A percentile compares a stretch with the other conserved stretches of the same genome.
Conservation (phyloP, 2,888 invertebrate genomes). For the Byasa hedistus region DNA sequence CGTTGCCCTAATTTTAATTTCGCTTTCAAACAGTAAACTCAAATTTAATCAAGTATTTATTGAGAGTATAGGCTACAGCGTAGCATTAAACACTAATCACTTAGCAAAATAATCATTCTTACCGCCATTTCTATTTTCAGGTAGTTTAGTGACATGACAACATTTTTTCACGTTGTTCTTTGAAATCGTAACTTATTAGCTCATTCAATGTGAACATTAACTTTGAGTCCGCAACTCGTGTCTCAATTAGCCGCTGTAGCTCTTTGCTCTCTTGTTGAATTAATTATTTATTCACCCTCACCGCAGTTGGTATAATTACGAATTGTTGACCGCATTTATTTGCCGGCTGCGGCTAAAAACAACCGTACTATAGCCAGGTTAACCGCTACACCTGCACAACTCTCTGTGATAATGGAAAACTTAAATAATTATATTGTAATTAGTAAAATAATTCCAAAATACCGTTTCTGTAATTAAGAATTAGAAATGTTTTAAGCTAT, state of each 20-base stretch:
- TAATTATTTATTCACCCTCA: slow-evolving; percentile 11
- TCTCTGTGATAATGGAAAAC: not conserved
- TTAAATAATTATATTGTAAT: not conserved
- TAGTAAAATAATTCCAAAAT: not conserved
- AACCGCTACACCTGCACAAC: not conserved
- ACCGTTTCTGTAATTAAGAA: not conserved
- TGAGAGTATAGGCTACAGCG: too few relatives aligned
- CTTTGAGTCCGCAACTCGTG: not conserved
- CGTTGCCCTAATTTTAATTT: too few relatives aligned
- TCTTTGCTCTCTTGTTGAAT: slow-evolving; percentile 12
- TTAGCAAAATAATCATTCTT: too few relatives aligned
- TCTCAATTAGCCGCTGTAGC: slow-evolving; percentile 11
- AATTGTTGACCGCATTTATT: slow-evolving; percentile 19
- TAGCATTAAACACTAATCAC: too few relatives aligned
- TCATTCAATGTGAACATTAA: not conserved
- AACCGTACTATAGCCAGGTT: not conserved
- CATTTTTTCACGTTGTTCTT: not conserved
- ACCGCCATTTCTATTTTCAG: too few relatives aligned
- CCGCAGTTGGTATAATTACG: slow-evolving; percentile 16
- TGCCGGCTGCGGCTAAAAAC: slow-evolving; percentile 5
- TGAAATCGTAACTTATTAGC: not conserved
- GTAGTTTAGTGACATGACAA: not conserved
- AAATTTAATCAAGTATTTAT: too few relatives aligned
- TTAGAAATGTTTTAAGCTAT: not conserved
- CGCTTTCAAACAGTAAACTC: too few relatives aligned